Conservation (phyloP, 1,140 invertebrate genomes). For the Branchinecta lynchi region DNA sequence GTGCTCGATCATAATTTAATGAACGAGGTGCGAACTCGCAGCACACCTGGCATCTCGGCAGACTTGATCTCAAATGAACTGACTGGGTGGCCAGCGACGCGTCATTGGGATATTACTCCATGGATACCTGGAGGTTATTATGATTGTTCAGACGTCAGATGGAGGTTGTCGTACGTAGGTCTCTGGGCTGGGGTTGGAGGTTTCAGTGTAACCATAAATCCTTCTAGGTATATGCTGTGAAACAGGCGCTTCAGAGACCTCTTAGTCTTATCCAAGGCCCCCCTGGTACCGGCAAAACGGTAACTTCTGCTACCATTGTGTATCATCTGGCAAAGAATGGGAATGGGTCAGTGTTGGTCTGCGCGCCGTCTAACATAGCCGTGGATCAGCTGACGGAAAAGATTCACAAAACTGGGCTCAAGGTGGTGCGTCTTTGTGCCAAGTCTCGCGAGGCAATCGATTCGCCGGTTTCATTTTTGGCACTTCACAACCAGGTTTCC, state of each 20-base stretch:
- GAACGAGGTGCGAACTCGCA: no score
- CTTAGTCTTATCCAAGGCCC: constrained; percentile 83
- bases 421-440: constrained; percentile 83
- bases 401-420: constrained; percentile 79
- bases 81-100: no score
- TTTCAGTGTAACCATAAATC: no score
- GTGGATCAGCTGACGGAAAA: constrained; percentile 99
- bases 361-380: constrained; percentile 96
- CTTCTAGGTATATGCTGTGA: constrained; percentile 87
- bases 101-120: no score
- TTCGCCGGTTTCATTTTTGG: constrained; percentile 90
- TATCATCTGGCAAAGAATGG: constrained; percentile 93
- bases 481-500: constrained; percentile 92
- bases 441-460: constrained; percentile 97
- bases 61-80: no score
- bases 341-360: constrained; percentile 82
- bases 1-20: no score
- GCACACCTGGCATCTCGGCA: no score
- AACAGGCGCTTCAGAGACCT: constrained; percentile 92
- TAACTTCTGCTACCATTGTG: constrained; percentile 97
- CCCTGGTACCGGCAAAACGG: constrained; percentile 83
- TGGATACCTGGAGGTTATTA: no score
- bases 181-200: no score
- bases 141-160: no score
- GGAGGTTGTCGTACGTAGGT: no score